Base-by-base conservation (phyloP, 2,888 invertebrate species). In the Tachina fera region DNA sequence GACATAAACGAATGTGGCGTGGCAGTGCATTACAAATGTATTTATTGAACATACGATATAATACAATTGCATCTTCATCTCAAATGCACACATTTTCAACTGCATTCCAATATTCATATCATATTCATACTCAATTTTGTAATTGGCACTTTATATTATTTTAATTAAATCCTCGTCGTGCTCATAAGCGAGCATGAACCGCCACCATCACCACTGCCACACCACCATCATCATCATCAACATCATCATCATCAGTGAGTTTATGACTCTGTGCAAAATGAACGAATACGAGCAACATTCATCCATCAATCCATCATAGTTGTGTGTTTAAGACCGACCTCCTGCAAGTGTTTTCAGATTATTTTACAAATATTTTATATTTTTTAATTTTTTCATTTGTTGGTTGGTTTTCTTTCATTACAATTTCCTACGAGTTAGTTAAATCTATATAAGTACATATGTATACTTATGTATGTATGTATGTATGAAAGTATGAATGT, bases 21-120 rank as follows among this genome's bases (percentile, higher is more conserved):
- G 31, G 31, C 31, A 47, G 14, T 22, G 45, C 10, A 49, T 22
- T 70, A 45, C 43, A 61, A 61, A 45, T 70, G 41, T 70, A 70
- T 77, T 51, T 63, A 43, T 61, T 61, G 61, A 67, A 68, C 31
- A 16, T 60, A 47, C 49, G 49, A 71, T 77, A 41, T 51, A 41
- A 70, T 53, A 61, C 41, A 81, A 53, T 75, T 82, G 68, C 82
- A 86, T 79, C 79, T 86, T 83, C 75, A 86, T 82, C 83, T 86
- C 76, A 86, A 86, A 86, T 76, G 83, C 83, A 76, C 79, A 86
- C 86, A 86, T 83, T 86, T 83, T 83, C 67, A 83, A 83, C 76
- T 65, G 83, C 86, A 86, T 86, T 86, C 86, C 86, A 83, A 83
- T 86, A 86, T 86, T 86, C 85, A 82, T 82, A 82, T 86, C 83